Evolutionary conservation across 2,888 invertebrate genomes (phyloP).

Genomic region (Caenorhabditis plicata): DNA sequence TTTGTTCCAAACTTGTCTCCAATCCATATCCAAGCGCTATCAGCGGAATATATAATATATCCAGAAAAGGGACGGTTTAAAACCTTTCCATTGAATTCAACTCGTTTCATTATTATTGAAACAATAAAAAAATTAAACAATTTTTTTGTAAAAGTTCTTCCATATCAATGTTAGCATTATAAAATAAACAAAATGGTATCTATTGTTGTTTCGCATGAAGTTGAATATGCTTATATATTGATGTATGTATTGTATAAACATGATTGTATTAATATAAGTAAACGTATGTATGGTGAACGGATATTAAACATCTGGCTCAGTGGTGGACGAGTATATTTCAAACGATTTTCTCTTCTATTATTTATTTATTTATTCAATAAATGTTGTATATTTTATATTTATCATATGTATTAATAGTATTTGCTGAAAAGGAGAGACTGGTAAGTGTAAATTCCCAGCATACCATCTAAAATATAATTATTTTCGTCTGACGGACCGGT

Average conservation of each 20-base stretch:
- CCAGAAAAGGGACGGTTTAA: conserved; percentile 22
- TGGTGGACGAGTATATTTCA: too few species aligned
- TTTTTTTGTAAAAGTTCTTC: neutral
- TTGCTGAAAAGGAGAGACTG: conserved; percentile 31
- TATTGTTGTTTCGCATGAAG: too few species aligned
- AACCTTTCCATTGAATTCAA: conserved; percentile 16
- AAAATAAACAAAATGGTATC: neutral
- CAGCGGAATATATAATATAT: conserved; percentile 26
- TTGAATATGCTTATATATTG: too few species aligned
- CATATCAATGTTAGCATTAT: conserved; percentile 5
- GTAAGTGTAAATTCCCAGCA: conserved; percentile 18
- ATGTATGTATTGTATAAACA: too few species aligned
- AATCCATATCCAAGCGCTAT: conserved; percentile 41
- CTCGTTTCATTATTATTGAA: conserved; percentile 18
- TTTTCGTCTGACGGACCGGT: conserved; percentile 19
- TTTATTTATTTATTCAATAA: too few species aligned
- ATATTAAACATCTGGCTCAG: too few species aligned
- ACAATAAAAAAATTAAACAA: too few species aligned
- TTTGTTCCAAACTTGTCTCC: conserved; percentile 34
- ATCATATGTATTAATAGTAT: conserved; percentile 7
- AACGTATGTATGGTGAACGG: too few species aligned
- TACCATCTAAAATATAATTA: too few species aligned
- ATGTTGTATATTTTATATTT: neutral
- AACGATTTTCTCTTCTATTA: too few species aligned
- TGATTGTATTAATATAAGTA: too few species aligned